Evolutionary conservation across 2,797 vertebrate species (phyloP), one percentile per base, ranked within the genome.

Genomic region (Onychomys leucogaster): DNA sequence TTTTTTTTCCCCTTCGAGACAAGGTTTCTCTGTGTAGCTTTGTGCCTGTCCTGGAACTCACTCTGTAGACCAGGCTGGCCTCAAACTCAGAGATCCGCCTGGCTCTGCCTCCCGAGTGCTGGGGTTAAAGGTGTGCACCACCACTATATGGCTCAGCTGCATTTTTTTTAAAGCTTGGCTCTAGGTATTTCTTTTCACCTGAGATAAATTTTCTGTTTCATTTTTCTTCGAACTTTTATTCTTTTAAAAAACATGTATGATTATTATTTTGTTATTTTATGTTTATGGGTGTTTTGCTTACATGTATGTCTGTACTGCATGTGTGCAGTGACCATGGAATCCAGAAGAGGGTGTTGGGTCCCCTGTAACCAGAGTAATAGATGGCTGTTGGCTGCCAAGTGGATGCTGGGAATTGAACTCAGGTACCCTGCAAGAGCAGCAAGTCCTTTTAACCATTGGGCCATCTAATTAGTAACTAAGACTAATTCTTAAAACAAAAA

Each of bases 171-270:
- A 93, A 75, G 12, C 2, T 89, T 95, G 41, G 9, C 92, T 59
- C 90, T 95, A 63, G 6, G 32, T 87, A 11, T 94, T 93, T 37
- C 55, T 95, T 43, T 90, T 96, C 23, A 57, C 4, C 93, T 95
- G 82, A 37, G 93, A 81, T 94, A 67, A 67, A 65, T 65, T 92
- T 27, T 94, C 11, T 52, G 19, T 95, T 92, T n/a, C 10, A 25
- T 90, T 95, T 96, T 91, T 49, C 19, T 61, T 14, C 87, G 41
- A 91, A 89, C 0, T 21, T 63, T 76, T 59, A 71, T n/a, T 2
- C 46, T 84, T 96, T 89, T 93, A 34, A 93, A 94, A 49, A 41
- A 34, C 29, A 7, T 14, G 27, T 59, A 63, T 63, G 37, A 57
- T 43, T 41, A 29, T 67, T 85, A 52, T 67, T 46, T 69, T 69